Base-by-base conservation (phyloP, 2,888 invertebrate genomes). In the Alloscopus bannaensis region DNA sequence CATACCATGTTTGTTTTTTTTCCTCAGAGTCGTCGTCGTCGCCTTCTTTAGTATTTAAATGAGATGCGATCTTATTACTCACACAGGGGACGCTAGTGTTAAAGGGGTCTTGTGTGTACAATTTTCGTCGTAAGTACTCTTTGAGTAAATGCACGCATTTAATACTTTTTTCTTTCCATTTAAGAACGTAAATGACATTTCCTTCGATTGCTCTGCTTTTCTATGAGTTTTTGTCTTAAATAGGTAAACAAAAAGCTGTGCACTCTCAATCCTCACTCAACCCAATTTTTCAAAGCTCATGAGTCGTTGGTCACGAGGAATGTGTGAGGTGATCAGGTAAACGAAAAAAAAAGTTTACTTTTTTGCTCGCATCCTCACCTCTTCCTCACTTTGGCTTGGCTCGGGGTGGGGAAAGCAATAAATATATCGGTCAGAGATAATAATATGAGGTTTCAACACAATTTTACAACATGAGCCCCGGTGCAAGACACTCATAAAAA, bases 351-450 rank as follows among this genome's bases (percentile, higher is more conserved):
- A 45, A 28, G n/a, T 29, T 24, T 22, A 16, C 26, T 40, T n/a
- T 60, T 22, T 2, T 66, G 18, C 47, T 45, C 47, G 18, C n/a
- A 28, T 66, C 66, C 11, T 59, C 59, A n/a, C 8, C 26, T 11
- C 8, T 13, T 70, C 42, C 52, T 57, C 40, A 52, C 11, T 28
- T 65, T 65, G 55, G 40, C 31, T 75, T 60, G 76, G 62, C 68
- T 76, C 42, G 68, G 76, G 76, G 76, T 69, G 76, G 76, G 66
- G 76, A 68, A 68, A 76, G 76, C 68, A 76, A 76, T 76, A 76
- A 76, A 76, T 76, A 76, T 76, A 76, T 76, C 76, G 76, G 76
- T 76, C 76, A 76, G 76, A 76, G 72, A 73, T 24, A 69, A 64
- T 70, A 70, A 70, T 70, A 77, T 65, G 77, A 45, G 26, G 64